These are phyloP conservation scores for Campaea margaritaria DNA, from an alignment of 2,888 invertebrate genomes.

Conservation along the genomic window DNA sequence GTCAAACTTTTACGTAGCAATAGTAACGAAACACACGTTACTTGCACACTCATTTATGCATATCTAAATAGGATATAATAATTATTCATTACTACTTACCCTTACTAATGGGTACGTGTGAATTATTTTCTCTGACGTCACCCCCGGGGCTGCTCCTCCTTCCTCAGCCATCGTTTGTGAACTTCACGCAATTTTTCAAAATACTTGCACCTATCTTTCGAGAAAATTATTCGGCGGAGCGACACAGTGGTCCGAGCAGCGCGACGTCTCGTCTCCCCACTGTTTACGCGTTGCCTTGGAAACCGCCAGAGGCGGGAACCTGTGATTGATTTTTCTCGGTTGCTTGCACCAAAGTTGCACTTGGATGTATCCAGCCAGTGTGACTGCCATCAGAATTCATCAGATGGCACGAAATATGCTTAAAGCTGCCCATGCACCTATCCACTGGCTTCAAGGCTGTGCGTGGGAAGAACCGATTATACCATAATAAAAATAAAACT, in stretches of 20 bases:
- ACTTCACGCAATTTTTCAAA: slow-evolving; percentile 37
- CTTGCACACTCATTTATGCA: background rate
- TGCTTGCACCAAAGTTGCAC: slow-evolving; percentile 28
- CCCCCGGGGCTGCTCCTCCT: slow-evolving; percentile 62
- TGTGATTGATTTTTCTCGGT: slow-evolving; percentile 81
- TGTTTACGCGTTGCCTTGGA: slow-evolving; percentile 83
- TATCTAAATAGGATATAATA: too few species aligned
- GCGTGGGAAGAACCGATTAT: background rate
- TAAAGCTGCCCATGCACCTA: too few species aligned
- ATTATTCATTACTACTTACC: slow-evolving; percentile 79
- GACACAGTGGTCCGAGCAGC: slow-evolving; percentile 45
- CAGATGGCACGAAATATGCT: too few species aligned
- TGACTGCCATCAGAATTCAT: slow-evolving; percentile 20
- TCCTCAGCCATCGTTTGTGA: slow-evolving; percentile 72
- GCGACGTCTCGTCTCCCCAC: slow-evolving; percentile 70
- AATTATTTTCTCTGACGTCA: slow-evolving; percentile 87
- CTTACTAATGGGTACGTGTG: slow-evolving; percentile 93
- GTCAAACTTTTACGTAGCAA: too few species aligned
- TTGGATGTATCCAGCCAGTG: slow-evolving; percentile 48
- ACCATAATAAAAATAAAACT: too few species aligned
- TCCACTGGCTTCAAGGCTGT: slow-evolving; percentile 34
- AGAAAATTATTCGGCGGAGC: slow-evolving; percentile 51
- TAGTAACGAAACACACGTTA: too few species aligned
- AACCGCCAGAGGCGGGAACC: slow-evolving; percentile 77
- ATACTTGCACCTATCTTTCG: slow-evolving; percentile 35